Evolutionary conservation across 2,888 invertebrate species (phyloP), one percentile per base, ranked within the genome.

Genomic region (Bruchidius siliquastri): DNA sequence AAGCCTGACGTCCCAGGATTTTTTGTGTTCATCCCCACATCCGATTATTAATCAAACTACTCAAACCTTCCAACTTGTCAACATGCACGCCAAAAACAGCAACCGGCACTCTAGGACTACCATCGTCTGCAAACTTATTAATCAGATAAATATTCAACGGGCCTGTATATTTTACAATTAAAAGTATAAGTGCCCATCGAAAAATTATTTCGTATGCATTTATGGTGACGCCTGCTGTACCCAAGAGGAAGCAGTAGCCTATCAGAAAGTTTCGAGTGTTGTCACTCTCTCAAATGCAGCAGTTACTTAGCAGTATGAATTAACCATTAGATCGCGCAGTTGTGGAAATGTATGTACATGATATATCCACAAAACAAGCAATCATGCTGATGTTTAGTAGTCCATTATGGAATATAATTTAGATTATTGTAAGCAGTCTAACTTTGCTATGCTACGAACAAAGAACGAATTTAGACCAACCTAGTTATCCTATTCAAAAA

Each of bases 121-220:
- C 18, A 1, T 13, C 49, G 49, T 49, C 49, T 49, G 49, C 13
- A 49, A 49, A 49, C 49, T 49, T 49, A 8, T 49, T 49, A 49
- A 49, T 49, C 49, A 49, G 49, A 49, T 49, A 49, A 49, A 49
- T 49, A 49, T 49, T 49, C 49, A 49, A 13, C 49, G 13, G 18
- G 6, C 49, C 49, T 20, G 68, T 68, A 68, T 49, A 68, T 69
- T 72, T 69, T 22, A 22, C 18, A 66, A 70, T 67, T 21, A 68
- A 22, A 68, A 70, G 71, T 73, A 73, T 66, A 20, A 71, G 71
- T 67, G 69, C 49, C n/a, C n/a, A 73, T 26, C 49, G 49, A 68
- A 73, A 73, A 71, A 69, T 73, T 70, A 73, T 4, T 26, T 70
- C 67, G 68, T 69, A 73, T 73, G 71, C 73, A 73, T 71, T 71